Evolutionary conservation across 2,797 vertebrate species (phyloP), one percentile per base, ranked within the genome.

Genomic region (Labeo calbasu): DNA sequence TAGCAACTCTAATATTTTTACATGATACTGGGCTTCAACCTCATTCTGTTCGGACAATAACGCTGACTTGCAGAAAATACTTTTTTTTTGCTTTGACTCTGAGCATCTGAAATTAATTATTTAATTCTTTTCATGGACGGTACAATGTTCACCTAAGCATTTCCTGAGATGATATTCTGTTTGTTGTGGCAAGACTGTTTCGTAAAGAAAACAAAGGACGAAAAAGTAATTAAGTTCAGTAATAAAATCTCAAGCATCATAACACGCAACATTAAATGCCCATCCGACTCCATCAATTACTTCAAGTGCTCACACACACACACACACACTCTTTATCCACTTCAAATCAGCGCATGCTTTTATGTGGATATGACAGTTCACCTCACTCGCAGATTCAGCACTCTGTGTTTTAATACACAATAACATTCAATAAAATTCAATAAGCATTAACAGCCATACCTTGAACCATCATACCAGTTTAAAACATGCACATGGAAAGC

Each of bases 211-310:
- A 92, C 93, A 94, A 93, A 94, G 94, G 92, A 92, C 93, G 83
- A 91, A 94, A 89, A 92, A 89, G 86, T 90, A 88, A 95, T 95
- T 94, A 94, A 91, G 88, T 87, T 36, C 17, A 65, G 89, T 85
- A 84, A 91, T 94, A 92, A 95, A 93, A 90, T 89, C 86, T 69
- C 50, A 82, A 93, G 91, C 88, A 91, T 87, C 92, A 92, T 94
- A 90, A 93, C 92, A 94, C 92, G 94, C 91, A 92, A 92, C 94
- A 94, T 95, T 94, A 95, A 94, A 92, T 92, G 84, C 89, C 89
- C 83, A 91, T 79, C 81, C 81, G 88, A 92, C 87, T 87, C 90
- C 90, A 91, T 94, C 87, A 93, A 92, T 94, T 92, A 90, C 84
- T 84, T 14, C 66, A 70, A 43, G 36, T 13, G 25, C 46, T 4